Percentiles rank a stretch among this genome's conserved stretches.
Evolutionary conservation across 1,140 invertebrate species (phyloP).

Genomic region (Macrosteles quadrilineatus): DNA sequence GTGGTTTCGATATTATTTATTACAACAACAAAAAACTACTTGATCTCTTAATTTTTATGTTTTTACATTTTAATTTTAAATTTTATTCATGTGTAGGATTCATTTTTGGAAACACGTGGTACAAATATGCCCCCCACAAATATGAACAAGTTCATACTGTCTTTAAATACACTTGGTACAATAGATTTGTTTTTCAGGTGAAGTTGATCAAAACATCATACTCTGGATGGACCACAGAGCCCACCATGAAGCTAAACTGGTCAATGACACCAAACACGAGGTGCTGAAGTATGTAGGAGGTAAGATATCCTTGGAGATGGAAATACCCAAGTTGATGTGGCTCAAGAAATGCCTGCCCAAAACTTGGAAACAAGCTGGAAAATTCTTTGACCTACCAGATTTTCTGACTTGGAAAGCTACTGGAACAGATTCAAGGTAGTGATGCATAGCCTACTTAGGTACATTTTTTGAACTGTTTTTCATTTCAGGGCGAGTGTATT

Average conservation of each 20-base stretch:
- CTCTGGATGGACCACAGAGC: slow-evolving; percentile 98
- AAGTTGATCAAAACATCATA: slow-evolving; percentile 80
- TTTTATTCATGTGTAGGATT: no score
- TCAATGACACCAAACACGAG: slow-evolving; percentile 75
- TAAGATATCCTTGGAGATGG: slow-evolving; percentile 92
- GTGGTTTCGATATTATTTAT: no score
- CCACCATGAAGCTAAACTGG: slow-evolving; percentile 73
- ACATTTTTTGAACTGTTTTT: background rate
- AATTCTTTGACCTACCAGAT: slow-evolving; percentile 92
- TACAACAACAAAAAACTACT: no score
- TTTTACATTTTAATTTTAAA: no score
- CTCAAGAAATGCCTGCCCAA: slow-evolving; percentile 75
- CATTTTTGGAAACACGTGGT: no score
- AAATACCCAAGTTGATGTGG: slow-evolving; percentile 95
- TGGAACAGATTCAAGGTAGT: slow-evolving; percentile 64
- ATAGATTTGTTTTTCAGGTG: slow-evolving; percentile 53
- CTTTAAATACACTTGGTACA: no score
- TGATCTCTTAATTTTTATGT: no score
- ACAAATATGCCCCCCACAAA: no score
- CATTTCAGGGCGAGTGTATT: background rate
- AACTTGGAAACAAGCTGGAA: slow-evolving; percentile 67
- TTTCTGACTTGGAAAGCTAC: slow-evolving; percentile 93
- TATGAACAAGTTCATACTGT: no score
- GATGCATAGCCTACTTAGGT: background rate
- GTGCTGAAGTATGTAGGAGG: slow-evolving; percentile 88